These are phyloP conservation scores for Cataglyphis livida DNA, from an alignment of 2,888 invertebrate genomes.

Conservation along the genomic window DNA sequence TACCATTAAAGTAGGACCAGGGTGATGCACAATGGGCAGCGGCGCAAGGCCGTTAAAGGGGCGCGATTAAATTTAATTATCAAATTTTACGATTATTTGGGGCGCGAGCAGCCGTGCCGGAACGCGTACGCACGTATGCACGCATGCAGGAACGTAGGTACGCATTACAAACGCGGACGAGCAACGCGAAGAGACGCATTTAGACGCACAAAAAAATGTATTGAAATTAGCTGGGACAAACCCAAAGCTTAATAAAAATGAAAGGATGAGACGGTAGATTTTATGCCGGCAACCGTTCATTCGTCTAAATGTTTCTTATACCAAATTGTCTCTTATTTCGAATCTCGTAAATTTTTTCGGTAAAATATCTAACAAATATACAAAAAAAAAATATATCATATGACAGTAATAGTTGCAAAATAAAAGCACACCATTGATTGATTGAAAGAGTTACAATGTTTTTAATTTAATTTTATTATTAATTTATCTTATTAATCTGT, in stretches of 20 bases:
- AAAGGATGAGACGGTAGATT: conserved; percentile 36
- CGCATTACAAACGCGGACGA: conserved; percentile 40
- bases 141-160: conserved; percentile 31
- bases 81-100: conserved; percentile 84
- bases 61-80: conserved; percentile 85
- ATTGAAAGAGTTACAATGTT: background rate
- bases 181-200: conserved; percentile 9
- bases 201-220: conserved; percentile 65
- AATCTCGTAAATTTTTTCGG: conserved; percentile 32
- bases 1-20: conserved; percentile 81
- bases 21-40: conserved; percentile 76
- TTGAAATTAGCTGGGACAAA: conserved; percentile 68
- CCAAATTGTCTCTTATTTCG: background rate
- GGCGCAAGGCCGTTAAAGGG: conserved; percentile 75
- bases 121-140: conserved; percentile 49
- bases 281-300: background rate
- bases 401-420: background rate
- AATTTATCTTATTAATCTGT: background rate
- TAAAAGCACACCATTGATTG: background rate
- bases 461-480: background rate
- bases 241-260: conserved; percentile 70
- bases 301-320: conserved; percentile 41
- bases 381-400: background rate
- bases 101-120: conserved; percentile 70
- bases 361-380: background rate